A percentile compares a stretch with the other conserved stretches of the same genome.
Conservation (phyloP, 2,888 invertebrate genomes). For the Pegoplata infirma region DNA sequence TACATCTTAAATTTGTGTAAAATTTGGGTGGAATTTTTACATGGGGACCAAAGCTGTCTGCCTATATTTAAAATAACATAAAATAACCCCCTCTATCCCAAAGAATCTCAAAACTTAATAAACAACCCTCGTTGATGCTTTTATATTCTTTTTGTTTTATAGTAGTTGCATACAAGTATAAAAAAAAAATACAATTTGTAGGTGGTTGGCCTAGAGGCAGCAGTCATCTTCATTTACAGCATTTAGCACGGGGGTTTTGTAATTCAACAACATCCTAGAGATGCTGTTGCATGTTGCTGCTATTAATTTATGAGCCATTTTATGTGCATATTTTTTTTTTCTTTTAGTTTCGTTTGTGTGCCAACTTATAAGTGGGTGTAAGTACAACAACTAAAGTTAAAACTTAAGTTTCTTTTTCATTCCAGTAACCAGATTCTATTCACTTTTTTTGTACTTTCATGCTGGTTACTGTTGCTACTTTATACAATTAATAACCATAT, state of each 20-base stretch:
- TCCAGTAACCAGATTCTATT: no score
- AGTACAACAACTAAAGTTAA: not conserved
- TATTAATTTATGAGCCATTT: not conserved
- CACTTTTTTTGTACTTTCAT: not conserved
- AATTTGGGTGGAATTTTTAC: no score
- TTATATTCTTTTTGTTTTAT: not conserved
- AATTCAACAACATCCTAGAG: not conserved
- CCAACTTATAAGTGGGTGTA: not conserved
- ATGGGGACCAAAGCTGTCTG: no score
- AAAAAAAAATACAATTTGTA: not conserved
- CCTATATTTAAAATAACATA: no score
- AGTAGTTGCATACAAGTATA: no score
- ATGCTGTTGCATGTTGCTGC: not conserved
- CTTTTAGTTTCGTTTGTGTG: not conserved
- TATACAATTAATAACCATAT: not conserved
- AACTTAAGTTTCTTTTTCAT: not conserved
- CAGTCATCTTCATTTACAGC: not conserved
- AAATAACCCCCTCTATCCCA: no score
- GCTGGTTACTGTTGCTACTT: not conserved
- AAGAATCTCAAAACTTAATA: no score
- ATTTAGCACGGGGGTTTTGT: not conserved
- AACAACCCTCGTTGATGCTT: not conserved
- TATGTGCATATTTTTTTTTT: no score
- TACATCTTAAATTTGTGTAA: no score
- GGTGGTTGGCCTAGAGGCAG: not conserved